These are phyloP conservation scores for Clarias macrocephalus DNA, from an alignment of 2,113 vertebrate genomes.

Conservation along the genomic window DNA sequence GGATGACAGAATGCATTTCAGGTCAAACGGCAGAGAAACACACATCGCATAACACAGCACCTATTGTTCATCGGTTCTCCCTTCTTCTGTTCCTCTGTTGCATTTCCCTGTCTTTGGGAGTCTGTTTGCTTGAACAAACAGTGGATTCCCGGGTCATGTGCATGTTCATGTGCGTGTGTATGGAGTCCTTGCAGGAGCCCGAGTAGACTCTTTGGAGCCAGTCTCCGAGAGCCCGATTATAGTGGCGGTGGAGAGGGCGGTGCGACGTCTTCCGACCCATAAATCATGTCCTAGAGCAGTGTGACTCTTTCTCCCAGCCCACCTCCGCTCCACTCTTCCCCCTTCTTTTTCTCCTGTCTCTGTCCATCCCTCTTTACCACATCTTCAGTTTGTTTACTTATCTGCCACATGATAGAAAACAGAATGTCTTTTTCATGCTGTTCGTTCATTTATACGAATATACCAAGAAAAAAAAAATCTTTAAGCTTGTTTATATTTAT, in stretches of 20 bases:
- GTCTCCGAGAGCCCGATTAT: constrained; percentile 67
- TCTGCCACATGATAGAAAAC: constrained; percentile 3
- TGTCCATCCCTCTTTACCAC: neutral
- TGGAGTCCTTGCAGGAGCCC: constrained; percentile 40
- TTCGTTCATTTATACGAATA: neutral
- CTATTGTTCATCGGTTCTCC: constrained; percentile 49
- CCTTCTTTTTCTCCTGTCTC: constrained; percentile 11
- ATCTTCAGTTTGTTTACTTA: constrained; percentile 10
- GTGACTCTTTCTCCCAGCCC: constrained; percentile 61
- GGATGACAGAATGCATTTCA: constrained; percentile 15
- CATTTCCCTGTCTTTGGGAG: constrained; percentile 31
- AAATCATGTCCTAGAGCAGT: constrained; percentile 68
- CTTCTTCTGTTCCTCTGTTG: constrained; percentile 18
- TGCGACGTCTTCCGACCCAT: constrained; percentile 63
- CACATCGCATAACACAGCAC: constrained; percentile 29
- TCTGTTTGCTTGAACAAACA: constrained; percentile 49
- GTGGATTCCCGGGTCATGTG: constrained; percentile 47
- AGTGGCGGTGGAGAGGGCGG: constrained; percentile 69
- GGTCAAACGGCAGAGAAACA: constrained; percentile 27
- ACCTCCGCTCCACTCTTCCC: constrained; percentile 15
- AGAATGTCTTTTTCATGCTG: neutral
- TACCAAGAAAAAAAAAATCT: neutral
- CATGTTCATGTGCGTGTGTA: constrained; percentile 46
- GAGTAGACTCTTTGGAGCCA: constrained; percentile 71
- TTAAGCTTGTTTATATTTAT: neutral